Evolutionary conservation across 2,113 vertebrate species (phyloP), one percentile per base, ranked within the genome.

Genomic region (Elachura formosa): DNA sequence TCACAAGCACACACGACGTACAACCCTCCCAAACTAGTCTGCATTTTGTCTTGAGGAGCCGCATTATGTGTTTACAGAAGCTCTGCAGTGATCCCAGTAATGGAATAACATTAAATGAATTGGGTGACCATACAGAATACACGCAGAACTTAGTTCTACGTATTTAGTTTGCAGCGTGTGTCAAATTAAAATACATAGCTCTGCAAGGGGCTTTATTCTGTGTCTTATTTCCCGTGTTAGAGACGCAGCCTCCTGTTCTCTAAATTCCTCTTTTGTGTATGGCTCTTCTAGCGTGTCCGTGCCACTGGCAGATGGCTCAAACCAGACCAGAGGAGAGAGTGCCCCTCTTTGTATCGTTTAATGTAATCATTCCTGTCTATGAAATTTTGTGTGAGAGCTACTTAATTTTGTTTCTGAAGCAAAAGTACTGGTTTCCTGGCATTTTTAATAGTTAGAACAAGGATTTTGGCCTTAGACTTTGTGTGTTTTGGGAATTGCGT

Each of bases 81-180:
- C 34, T 84, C 20, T 76, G 3, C 14, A 54, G 33, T 67, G 31
- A 52, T 74, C 84, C 24, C 68, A 28, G 24, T 51, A 34, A 56
- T 55, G 19, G 75, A 85, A 38, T 62, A 41, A 34, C 25, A 22
- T 34, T 29, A 29, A 72, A 12, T 72, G 31, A 55, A 22, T 54
- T 45, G 41, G 36, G 31, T 75, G 66, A 72, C 84, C 55, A 15
- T 75, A 68, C 95, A 61, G 83, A 92, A 45, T 93, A 81, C 41
- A 9, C 48, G 34, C 43, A 55, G 75, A 77, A 43, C 26, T 67
- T 84, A 48, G 17, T 74, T 66, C 18, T 81, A 0, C 58, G 3
- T 69, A 9, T 92, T 83, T 66, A 71, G 10, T 55, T 88, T 77
- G 63, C 68, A 63, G 0, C 40, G 9, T 55, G 26, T 76, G 71